phyloP scores from a whole-genome alignment of 2,113 vertebrate genomes.

The Egretta garzetta region DNA sequence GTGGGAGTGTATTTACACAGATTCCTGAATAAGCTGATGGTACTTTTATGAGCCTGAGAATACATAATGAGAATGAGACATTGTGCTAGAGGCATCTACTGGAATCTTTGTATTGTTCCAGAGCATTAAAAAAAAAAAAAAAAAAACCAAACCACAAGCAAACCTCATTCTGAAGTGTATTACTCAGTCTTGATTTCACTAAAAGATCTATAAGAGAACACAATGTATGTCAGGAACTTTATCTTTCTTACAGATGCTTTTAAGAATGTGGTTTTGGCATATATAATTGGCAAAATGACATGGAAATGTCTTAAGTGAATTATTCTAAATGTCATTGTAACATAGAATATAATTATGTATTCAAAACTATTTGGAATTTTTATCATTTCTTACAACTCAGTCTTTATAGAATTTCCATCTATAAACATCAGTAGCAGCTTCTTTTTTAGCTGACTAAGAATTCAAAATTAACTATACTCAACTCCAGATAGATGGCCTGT shows the following conservation, averaged over 20 bases:
- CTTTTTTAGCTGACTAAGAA: neutral
- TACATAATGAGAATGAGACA: neutral
- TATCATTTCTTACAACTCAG: neutral
- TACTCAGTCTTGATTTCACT: neutral
- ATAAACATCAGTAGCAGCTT: neutral
- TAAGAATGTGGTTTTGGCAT: neutral
- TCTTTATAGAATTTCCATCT: neutral
- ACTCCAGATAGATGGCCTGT: neutral
- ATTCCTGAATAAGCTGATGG: neutral
- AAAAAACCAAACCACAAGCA: neutral
- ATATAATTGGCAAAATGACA: neutral
- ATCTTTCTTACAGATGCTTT: neutral
- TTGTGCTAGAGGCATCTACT: neutral
- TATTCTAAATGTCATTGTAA: neutral
- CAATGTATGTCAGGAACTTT: neutral
- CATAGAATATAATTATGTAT: neutral
- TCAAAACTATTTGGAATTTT: neutral
- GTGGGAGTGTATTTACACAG: neutral
- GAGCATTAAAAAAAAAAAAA: neutral
- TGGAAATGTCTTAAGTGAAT: neutral
- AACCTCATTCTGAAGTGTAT: neutral
- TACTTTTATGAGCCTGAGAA: neutral
- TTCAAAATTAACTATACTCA: neutral
- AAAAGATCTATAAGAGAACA: neutral
- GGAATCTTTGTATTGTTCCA: neutral